phyloP scores from a whole-genome alignment of 2,888 invertebrate species.

The Ypsolopha sequella region DNA sequence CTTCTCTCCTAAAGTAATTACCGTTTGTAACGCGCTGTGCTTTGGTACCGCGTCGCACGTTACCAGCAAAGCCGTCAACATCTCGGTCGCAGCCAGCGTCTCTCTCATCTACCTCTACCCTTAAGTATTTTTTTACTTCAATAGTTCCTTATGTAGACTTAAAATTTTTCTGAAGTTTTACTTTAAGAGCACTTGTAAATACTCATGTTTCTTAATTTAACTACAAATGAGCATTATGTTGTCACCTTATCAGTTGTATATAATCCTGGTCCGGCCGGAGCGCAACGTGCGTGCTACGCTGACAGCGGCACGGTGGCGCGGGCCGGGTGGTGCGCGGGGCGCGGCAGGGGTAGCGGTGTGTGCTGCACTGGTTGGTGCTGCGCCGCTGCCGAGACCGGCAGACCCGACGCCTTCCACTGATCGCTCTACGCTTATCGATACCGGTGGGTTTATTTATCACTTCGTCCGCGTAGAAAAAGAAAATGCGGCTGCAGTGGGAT shows the following conservation, averaged over 20 bases:
- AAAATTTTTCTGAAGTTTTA: too few species aligned
- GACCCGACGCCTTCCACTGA: constrained; percentile 44
- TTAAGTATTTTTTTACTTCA: too few species aligned
- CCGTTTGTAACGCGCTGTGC: too few species aligned
- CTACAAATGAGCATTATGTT: background rate
- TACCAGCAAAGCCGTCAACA: too few species aligned
- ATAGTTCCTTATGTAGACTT: too few species aligned
- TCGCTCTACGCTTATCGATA: constrained; percentile 39
- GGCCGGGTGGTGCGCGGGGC: constrained; percentile 16
- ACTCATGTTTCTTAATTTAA: too few species aligned
- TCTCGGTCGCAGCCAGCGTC: too few species aligned
- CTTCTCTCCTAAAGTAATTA: background rate
- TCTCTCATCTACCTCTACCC: background rate
- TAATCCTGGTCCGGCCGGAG: constrained; percentile 47
- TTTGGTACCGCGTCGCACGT: too few species aligned
- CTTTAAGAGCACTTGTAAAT: too few species aligned
- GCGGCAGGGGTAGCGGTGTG: constrained; percentile 39
- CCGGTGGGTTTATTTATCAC: constrained; percentile 14
- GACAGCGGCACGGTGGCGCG: constrained; percentile 35
- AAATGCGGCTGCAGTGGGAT: background rate
- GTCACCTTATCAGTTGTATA: constrained; percentile 35
- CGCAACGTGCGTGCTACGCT: constrained; percentile 49
- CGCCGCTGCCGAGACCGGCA: constrained; percentile 25
- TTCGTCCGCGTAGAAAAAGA: background rate
- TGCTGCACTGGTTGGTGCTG: constrained; percentile 27